A percentile compares a stretch with the other conserved stretches of the same genome.
Evolutionary conservation across 2,797 vertebrate species (phyloP).

Genomic region (Peromyscus melanophrys): DNA sequence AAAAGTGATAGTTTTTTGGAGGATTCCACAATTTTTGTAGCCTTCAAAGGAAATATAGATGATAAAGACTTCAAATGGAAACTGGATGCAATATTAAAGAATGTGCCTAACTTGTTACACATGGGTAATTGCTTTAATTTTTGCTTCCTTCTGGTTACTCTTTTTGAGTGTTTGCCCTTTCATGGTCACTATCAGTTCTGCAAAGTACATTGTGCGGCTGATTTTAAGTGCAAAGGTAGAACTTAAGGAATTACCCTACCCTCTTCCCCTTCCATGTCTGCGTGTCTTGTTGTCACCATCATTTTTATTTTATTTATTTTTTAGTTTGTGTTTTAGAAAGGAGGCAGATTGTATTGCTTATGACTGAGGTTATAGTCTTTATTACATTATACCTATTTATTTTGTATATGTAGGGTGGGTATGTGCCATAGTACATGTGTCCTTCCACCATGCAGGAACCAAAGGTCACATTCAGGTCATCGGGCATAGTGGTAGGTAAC

Average conservation of each 20-base stretch:
- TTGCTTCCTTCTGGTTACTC: slow-evolving; percentile 56
- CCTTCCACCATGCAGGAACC: neutral
- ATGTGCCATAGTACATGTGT: neutral
- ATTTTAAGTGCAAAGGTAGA: slow-evolving; percentile 58
- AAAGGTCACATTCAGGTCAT: neutral
- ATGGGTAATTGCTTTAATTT: slow-evolving; percentile 92
- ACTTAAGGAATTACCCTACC: slow-evolving; percentile 27
- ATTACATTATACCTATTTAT: neutral
- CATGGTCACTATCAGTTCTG: slow-evolving; percentile 60
- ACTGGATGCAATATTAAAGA: slow-evolving; percentile 93
- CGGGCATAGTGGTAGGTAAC: neutral
- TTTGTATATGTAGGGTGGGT: neutral
- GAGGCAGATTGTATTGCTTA: neutral
- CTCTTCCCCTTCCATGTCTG: neutral
- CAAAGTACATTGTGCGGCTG: slow-evolving; percentile 34
- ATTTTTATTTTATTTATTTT: neutral
- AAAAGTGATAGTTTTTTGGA: slow-evolving; percentile 86
- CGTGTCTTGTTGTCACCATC: neutral
- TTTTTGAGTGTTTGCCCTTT: slow-evolving; percentile 57
- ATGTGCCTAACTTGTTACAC: slow-evolving; percentile 94
- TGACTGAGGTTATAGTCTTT: neutral
- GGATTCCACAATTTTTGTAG: slow-evolving; percentile 95
- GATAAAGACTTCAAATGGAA: slow-evolving; percentile 96
- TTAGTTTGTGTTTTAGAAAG: neutral
- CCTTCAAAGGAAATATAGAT: slow-evolving; percentile 96